These are phyloP conservation scores for Tenthredo notha DNA, from an alignment of 2,888 invertebrate species.

Conservation along the genomic window DNA sequence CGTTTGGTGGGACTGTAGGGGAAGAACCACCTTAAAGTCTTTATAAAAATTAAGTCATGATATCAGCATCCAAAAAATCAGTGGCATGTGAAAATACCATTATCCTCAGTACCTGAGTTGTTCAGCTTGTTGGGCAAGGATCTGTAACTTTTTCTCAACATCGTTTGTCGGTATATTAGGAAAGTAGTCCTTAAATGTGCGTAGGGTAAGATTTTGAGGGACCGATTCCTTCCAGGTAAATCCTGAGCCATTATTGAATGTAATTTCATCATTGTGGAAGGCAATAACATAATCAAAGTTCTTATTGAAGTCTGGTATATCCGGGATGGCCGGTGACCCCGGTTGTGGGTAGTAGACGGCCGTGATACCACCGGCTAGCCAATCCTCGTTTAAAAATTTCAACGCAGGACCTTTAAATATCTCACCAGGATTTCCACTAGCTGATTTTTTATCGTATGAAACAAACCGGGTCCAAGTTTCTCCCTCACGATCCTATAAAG, in stretches of 20 bases:
- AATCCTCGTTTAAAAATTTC: conserved; percentile 45
- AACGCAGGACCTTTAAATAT: conserved; percentile 25
- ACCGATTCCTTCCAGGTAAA: conserved; percentile 24
- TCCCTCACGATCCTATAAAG: neutral
- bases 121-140: neutral
- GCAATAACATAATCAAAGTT: conserved; percentile 30
- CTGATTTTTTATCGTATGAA: conserved; percentile 38
- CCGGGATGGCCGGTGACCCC: conserved; percentile 41
- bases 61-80: neutral
- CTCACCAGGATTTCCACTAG: neutral
- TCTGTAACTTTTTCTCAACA: conserved; percentile 6
- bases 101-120: neutral
- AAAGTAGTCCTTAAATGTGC: conserved; percentile 41
- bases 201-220: neutral
- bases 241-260: conserved; percentile 44
- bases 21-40: no score
- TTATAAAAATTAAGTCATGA: neutral
- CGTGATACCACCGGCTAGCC: conserved; percentile 35
- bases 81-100: neutral
- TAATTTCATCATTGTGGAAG: neutral
- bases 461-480: conserved; percentile 41
- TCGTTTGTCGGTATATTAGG: conserved; percentile 38
- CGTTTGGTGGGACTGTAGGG: no score
- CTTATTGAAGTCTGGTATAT: conserved; percentile 48
- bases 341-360: conserved; percentile 50